Conservation (phyloP, 2,797 vertebrate species). For the Chelidonichthys spinosus region DNA sequence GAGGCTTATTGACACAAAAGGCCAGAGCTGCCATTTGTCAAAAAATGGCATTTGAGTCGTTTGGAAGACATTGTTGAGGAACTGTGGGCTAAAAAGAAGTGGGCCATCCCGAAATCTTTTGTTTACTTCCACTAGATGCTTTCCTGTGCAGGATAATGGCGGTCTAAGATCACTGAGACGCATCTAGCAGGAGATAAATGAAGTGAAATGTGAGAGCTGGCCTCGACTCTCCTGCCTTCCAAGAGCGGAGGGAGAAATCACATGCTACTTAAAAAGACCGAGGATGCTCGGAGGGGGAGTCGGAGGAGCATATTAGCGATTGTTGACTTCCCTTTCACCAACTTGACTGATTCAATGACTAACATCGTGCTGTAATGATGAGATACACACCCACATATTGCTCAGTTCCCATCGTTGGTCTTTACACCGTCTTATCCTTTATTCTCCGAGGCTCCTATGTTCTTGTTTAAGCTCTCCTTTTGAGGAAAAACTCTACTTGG, state of each 20-base stretch:
- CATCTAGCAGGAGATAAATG: conserved; percentile 76
- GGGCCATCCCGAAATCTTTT: conserved; percentile 64
- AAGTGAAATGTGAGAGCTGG: conserved; percentile 82
- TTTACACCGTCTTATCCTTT: conserved; percentile 40
- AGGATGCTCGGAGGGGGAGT: conserved; percentile 57
- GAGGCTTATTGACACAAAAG: conserved; percentile 60
- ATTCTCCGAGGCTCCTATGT: conserved; percentile 22
- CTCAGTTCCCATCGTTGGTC: conserved; percentile 30
- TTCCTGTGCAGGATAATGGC: conserved; percentile 76
- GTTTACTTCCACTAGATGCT: conserved; percentile 72
- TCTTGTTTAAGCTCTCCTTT: conserved; percentile 42
- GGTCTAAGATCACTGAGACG: conserved; percentile 78
- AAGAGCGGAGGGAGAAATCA: conserved; percentile 62
- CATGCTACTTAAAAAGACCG: conserved; percentile 67
- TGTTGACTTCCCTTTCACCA: conserved; percentile 66
- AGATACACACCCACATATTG: conserved; percentile 40
- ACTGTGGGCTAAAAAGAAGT: conserved; percentile 52
- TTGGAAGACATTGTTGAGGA: conserved; percentile 41
- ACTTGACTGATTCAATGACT: conserved; percentile 61
- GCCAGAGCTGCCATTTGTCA: conserved; percentile 31
- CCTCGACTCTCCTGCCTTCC: conserved; percentile 66
- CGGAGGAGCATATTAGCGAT: conserved; percentile 58
- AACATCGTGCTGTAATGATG: conserved; percentile 48
- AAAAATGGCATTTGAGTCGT: conserved; percentile 8
- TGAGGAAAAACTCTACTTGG: conserved; percentile 35